These are phyloP conservation scores for Drosophila pegasa DNA, from an alignment of 2,888 invertebrate species.

Conservation along the genomic window DNA sequence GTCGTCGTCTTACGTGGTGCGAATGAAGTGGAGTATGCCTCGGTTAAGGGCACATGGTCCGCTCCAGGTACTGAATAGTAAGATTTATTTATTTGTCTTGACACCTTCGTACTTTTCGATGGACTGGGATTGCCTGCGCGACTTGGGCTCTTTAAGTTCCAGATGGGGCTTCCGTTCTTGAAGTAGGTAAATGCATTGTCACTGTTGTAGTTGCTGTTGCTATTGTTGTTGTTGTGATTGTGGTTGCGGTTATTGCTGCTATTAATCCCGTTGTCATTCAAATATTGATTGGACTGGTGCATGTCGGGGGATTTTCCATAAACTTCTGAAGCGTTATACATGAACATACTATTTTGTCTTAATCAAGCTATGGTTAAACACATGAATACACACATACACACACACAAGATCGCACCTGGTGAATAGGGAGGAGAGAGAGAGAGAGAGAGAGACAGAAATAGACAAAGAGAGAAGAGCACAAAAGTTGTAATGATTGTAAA, in stretches of 20 bases:
- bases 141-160: conserved; percentile 48
- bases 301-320: conserved; percentile 47
- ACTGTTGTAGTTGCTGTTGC: conserved; percentile 29
- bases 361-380: neutral
- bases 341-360: conserved; percentile 45
- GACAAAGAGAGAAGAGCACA: conserved; percentile 1
- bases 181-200: conserved; percentile 69
- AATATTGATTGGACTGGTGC: conserved; percentile 47
- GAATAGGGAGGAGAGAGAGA: conserved; percentile 13
- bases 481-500: neutral
- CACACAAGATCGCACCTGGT: conserved; percentile 34
- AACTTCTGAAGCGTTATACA: conserved; percentile 44
- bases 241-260: conserved; percentile 2
- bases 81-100: conserved; percentile 30
- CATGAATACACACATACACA: neutral
- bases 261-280: conserved; percentile 33
- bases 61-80: conserved; percentile 42
- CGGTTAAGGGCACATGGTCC: conserved; percentile 45
- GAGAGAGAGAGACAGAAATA: neutral
- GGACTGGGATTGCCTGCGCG: conserved; percentile 53
- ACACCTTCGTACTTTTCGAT: conserved; percentile 35
- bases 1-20: conserved; percentile 28
- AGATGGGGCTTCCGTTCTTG: conserved; percentile 44
- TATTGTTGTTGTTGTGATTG: conserved; percentile 16
- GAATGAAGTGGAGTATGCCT: conserved; percentile 30